phyloP scores from a whole-genome alignment of 2,888 invertebrate genomes.

The Conops quadrifasciatus region DNA sequence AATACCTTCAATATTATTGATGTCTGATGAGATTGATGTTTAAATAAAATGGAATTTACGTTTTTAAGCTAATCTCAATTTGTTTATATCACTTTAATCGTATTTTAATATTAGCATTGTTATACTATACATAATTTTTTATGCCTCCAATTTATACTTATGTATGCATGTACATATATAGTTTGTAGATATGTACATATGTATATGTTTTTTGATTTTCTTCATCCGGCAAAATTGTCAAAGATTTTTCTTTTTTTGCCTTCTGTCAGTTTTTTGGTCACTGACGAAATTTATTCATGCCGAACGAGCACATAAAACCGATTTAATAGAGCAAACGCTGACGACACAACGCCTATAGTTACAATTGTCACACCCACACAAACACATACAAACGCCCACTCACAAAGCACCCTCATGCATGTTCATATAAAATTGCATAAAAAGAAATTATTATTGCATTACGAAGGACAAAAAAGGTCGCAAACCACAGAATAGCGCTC shows the following conservation, averaged over 20 bases:
- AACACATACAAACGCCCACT: no score
- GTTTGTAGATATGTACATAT: background rate
- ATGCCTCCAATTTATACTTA: background rate
- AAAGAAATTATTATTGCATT: no score
- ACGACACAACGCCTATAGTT: background rate
- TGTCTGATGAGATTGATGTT: no score
- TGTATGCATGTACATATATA: no score
- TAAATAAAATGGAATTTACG: no score
- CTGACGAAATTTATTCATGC: conserved; percentile 13
- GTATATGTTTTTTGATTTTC: background rate
- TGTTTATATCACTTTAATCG: background rate
- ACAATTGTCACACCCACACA: background rate
- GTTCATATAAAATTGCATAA: background rate
- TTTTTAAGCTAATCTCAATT: no score
- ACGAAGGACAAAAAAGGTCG: no score
- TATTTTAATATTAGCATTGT: background rate
- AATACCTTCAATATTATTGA: no score
- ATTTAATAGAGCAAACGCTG: conserved; percentile 11
- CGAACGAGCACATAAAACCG: conserved; percentile 3
- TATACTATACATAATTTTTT: background rate
- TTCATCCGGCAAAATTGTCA: background rate
- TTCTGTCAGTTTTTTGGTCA: no score
- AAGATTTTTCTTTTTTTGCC: no score
- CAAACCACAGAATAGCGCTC: background rate
- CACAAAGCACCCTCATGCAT: background rate